Evolutionary conservation across 30 jellyfish, hydroid and myxozoan genomes (phyloP), one percentile per base, ranked within the genome.

Genomic region (Calvadosia cruxmelitensis): DNA sequence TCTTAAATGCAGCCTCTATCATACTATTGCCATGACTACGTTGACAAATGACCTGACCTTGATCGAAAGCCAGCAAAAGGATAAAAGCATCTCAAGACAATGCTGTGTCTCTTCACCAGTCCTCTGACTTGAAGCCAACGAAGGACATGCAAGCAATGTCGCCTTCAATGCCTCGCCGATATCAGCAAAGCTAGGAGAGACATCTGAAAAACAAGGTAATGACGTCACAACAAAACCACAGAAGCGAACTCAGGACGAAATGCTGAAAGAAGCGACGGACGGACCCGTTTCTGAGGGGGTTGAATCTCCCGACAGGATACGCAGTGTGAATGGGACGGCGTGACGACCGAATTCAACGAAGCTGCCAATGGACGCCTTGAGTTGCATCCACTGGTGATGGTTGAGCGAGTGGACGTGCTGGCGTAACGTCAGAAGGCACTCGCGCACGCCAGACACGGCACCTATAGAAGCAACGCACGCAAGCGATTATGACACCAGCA

Each of bases 151-250:
- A 20, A 3, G 63, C 70, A 86, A 27, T 3, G 75, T 42, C 28
- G 31, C 34, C 24, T 76, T 84, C 3, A 86, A 64, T 16, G 96
- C 79, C 32, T 79, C 79, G 50, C 66, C 77, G 49, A 80, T 86
- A 48, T 86, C 96, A 50, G 96, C 96, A 71, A 86, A 86, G 0
- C 93, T 77, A 28, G 96, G 96, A 2, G 96, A 86, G 25, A 68
- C 77, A 23, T 67, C 93, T 71, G 34, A 0, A 12, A 66, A 20
- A 16, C 66, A 49, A 42, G 57, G 10, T 5, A 5, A 42, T 42
- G 57, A 42, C 20, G 20, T 20, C 20, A 42, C 57, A 42, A 10
- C 20, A 42, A 20, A 20, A 10, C 57, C 20, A 42, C 57, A 5
- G 57, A 42, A 5, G 57, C 20, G 57, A 42, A 20, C 57, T 42